Conservation (phyloP, 2,113 vertebrate species). For the Pangasianodon gigas region DNA sequence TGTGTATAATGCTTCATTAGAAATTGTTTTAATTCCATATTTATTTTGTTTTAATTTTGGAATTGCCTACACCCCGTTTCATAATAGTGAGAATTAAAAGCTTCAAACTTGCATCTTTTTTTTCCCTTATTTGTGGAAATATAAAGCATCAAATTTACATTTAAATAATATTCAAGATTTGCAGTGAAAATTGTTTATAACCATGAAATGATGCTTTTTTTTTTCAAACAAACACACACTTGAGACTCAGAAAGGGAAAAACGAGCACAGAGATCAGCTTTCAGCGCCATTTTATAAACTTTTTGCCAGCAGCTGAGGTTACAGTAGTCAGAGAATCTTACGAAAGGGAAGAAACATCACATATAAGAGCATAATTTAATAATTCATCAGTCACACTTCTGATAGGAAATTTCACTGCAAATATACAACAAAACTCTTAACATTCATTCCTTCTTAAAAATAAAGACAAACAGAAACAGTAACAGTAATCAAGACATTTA, state of each 20-base stretch:
- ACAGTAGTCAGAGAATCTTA: not conserved
- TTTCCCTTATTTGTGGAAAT: not conserved
- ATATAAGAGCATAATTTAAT: not conserved
- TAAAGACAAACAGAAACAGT: not conserved
- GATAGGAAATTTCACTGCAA: not conserved
- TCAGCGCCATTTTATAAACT: not conserved
- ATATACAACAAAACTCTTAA: not conserved
- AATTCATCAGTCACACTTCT: not conserved
- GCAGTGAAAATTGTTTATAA: not conserved
- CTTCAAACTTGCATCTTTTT: conserved; percentile 58
- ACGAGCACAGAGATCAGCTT: too few relatives aligned
- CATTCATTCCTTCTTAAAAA: not conserved
- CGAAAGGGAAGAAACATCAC: not conserved
- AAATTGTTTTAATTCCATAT: conserved; percentile 97
- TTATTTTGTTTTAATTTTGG: conserved; percentile 97
- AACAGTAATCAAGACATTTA: not conserved
- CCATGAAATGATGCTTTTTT: too few relatives aligned
- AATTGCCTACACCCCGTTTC: conserved; percentile 87
- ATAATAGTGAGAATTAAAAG: conserved; percentile 82
- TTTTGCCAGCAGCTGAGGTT: not conserved
- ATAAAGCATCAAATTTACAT: not conserved
- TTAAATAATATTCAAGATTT: not conserved
- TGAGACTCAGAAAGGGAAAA: not conserved
- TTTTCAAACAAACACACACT: not conserved
- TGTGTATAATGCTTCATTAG: conserved; percentile 99